These are phyloP conservation scores for Balaenoptera acutorostrata DNA, from an alignment of 2,113 vertebrate genomes.

Conservation along the genomic window DNA sequence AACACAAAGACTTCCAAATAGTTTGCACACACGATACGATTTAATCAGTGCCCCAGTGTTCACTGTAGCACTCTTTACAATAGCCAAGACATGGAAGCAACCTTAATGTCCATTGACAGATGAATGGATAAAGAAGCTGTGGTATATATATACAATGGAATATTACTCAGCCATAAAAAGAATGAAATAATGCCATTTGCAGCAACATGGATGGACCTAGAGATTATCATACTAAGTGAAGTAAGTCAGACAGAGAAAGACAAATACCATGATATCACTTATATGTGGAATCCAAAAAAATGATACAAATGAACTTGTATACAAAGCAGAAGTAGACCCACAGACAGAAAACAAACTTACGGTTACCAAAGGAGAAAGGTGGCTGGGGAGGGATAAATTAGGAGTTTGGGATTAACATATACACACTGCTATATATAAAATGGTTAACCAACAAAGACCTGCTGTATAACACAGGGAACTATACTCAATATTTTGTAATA, in stretches of 20 bases:
- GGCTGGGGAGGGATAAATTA: not conserved
- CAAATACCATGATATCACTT: not conserved
- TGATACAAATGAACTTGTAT: not conserved
- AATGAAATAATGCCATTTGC: not conserved
- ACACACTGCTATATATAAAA: not conserved
- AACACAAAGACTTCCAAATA: not conserved
- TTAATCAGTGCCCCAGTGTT: not conserved
- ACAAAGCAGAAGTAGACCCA: not conserved
- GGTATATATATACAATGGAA: not conserved
- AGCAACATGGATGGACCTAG: not conserved
- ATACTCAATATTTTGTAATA: not conserved
- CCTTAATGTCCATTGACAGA: not conserved
- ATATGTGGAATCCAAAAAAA: not conserved
- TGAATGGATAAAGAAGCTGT: not conserved
- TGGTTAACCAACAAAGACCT: not conserved
- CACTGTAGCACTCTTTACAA: not conserved
- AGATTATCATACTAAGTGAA: not conserved
- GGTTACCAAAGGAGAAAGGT: not conserved
- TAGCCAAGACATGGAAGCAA: not conserved
- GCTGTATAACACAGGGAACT: not conserved
- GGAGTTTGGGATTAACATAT: not conserved
- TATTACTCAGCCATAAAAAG: not conserved
- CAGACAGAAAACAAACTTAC: not conserved
- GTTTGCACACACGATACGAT: not conserved
- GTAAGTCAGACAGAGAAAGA: not conserved